Percentiles rank a stretch among this genome's conserved stretches.
Evolutionary conservation across 64 coral and sea anemone genomes (phyloP).

Genomic region (Pocillopora damicornis): DNA sequence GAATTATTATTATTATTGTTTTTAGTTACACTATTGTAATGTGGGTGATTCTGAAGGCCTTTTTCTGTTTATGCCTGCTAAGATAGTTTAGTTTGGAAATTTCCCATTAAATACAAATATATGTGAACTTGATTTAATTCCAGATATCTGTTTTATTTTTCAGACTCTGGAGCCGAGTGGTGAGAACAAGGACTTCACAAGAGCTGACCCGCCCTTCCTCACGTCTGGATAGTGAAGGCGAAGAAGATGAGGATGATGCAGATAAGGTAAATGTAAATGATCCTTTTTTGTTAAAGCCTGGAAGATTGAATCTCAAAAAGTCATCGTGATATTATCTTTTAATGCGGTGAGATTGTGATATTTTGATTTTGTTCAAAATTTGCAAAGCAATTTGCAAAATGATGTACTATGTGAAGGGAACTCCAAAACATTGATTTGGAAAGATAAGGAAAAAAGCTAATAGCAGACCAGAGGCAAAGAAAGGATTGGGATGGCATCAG

Average conservation of each 20-base stretch:
- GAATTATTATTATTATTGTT: no score
- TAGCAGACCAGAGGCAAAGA: not conserved
- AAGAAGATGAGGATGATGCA: constrained; percentile 95
- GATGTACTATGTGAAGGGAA: no score
- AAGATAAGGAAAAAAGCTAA: no score
- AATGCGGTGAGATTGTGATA: not conserved
- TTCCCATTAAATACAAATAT: no score
- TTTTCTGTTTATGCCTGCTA: no score
- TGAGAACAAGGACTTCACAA: constrained; percentile 72
- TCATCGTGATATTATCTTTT: not conserved
- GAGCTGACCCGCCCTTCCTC: constrained; percentile 64
- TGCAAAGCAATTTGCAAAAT: not conserved
- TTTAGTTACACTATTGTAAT: no score
- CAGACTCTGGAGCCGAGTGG: constrained; percentile 86
- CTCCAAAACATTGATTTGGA: no score
- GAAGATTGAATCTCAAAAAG: not conserved
- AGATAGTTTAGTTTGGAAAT: no score
- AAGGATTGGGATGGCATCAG: not conserved
- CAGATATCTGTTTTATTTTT: not conserved
- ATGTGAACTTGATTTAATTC: not conserved
- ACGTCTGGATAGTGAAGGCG: constrained; percentile 98
- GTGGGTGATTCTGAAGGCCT: no score
- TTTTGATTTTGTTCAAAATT: not conserved
- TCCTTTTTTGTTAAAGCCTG: not conserved
- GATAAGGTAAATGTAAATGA: constrained; percentile 56